A percentile compares a stretch with the other conserved stretches of the same genome.
Evolutionary conservation across 2,888 invertebrate species (phyloP).

Genomic region (Netelia inedita): DNA sequence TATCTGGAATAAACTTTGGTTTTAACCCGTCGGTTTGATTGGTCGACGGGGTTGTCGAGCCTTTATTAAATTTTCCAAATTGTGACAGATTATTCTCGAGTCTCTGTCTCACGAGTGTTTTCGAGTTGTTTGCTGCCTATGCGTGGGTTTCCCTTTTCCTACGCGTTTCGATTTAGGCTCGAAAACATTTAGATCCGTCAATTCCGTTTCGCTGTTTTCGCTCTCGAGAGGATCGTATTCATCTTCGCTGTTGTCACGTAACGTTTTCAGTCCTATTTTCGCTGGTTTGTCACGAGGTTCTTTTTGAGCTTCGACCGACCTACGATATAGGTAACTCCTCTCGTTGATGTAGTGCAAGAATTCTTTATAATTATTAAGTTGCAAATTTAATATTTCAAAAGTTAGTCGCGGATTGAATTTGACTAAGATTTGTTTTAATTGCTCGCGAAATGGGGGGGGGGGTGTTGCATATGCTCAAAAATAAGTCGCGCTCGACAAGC

Average conservation of each 20-base stretch:
- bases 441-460: slow-evolving; percentile 53
- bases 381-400: slow-evolving; percentile 47
- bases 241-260: slow-evolving; percentile 16
- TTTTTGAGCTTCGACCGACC: slow-evolving; percentile 32
- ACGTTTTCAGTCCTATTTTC: slow-evolving; percentile 2
- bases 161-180: slow-evolving; percentile 5
- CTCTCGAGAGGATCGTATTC: background rate
- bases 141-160: background rate
- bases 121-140: slow-evolving; percentile 38
- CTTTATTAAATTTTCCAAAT: slow-evolving; percentile 37
- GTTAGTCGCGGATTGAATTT: slow-evolving; percentile 61
- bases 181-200: slow-evolving; percentile 22
- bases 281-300: slow-evolving; percentile 18
- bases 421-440: slow-evolving; percentile 56
- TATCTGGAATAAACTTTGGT: slow-evolving; percentile 1
- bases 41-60: background rate
- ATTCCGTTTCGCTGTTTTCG: background rate
- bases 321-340: slow-evolving; percentile 49
- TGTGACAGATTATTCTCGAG: slow-evolving; percentile 53
- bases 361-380: background rate
- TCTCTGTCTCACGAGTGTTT: slow-evolving; percentile 45
- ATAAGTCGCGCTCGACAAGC: slow-evolving; percentile 55
- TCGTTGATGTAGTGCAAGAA: slow-evolving; percentile 44
- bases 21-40: slow-evolving; percentile 5
- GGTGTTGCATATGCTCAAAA: slow-evolving; percentile 61